A percentile compares a stretch with the other conserved stretches of the same genome.
Evolutionary conservation across 2,888 invertebrate genomes (phyloP).

Genomic region (Aphelenchoides bicaudatus): DNA sequence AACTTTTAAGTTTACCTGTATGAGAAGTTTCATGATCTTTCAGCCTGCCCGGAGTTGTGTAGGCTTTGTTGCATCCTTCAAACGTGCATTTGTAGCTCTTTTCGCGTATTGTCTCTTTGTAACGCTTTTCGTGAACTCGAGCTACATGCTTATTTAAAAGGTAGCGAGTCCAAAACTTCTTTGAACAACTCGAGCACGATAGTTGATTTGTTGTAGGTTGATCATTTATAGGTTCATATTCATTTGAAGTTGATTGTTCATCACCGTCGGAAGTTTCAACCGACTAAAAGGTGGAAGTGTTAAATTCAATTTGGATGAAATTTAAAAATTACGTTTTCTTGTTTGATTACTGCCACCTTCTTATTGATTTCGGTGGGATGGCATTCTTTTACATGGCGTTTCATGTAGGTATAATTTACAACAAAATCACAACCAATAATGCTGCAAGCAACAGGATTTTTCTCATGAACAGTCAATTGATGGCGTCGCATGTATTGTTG

Average conservation of each 20-base stretch:
- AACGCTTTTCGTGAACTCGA: constrained; percentile 28
- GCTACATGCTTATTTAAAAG: constrained; percentile 26
- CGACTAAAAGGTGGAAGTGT: constrained; percentile 8
- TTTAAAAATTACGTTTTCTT: neutral
- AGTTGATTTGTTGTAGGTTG: neutral
- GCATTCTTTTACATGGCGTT: constrained; percentile 4
- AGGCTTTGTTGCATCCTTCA: constrained; percentile 36
- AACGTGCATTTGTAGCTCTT: constrained; percentile 25
- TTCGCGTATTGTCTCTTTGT: neutral
- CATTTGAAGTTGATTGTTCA: too few species aligned
- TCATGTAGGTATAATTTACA: neutral
- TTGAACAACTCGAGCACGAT: constrained; percentile 23
- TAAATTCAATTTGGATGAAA: neutral
- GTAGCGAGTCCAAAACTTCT: constrained; percentile 6
- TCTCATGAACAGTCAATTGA: neutral
- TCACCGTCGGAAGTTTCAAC: neutral
- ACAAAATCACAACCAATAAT: constrained; percentile 9
- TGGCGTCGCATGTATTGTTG: neutral
- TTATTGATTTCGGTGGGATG: too few species aligned
- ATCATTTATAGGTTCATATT: too few species aligned
- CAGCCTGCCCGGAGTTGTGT: constrained; percentile 31
- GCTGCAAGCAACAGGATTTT: constrained; percentile 3
- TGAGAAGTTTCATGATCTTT: constrained; percentile 44
- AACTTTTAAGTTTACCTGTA: constrained; percentile 24
- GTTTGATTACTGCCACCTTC: neutral